A percentile compares a stretch with the other conserved stretches of the same genome.
These are phyloP conservation scores for Anthopleura xanthogrammica DNA, from an alignment of 92 coral and sea anemone species.

Conservation along the genomic window DNA sequence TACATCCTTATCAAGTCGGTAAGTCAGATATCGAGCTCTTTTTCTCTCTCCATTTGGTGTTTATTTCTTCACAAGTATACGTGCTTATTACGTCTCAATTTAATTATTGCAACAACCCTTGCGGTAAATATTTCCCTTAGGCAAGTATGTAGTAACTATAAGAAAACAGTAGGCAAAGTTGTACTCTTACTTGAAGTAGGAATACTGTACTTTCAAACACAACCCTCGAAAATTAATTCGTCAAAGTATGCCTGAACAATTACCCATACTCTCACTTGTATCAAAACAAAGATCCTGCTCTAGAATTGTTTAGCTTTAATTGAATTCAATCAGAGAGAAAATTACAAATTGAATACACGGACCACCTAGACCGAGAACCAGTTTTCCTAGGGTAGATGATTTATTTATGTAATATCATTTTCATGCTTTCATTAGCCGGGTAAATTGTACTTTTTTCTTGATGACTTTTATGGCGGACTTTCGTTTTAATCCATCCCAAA, in stretches of 20 bases:
- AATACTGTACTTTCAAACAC: background rate
- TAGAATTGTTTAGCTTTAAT: background rate
- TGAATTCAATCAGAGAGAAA: slow-evolving; percentile 3
- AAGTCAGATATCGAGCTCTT: background rate
- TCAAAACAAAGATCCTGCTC: slow-evolving; percentile 14
- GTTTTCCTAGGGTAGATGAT: background rate
- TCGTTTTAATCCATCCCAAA: background rate
- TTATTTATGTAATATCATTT: background rate
- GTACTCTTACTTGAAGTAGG: background rate
- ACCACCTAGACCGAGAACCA: background rate
- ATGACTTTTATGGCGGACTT: background rate
- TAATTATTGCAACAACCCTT: background rate
- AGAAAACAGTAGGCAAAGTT: background rate
- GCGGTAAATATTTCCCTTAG: slow-evolving; percentile 9
- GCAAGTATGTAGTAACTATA: background rate
- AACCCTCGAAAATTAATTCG: background rate
- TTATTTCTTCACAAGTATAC: background rate
- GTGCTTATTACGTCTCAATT: background rate
- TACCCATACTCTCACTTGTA: background rate
- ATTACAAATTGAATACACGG: background rate
- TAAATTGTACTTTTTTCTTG: background rate
- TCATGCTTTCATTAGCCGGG: background rate
- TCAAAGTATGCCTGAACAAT: background rate
- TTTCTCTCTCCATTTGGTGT: background rate
- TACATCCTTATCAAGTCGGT: slow-evolving; percentile 80